Conservation (phyloP, 2,113 vertebrate genomes). For the Alethe castanea region DNA sequence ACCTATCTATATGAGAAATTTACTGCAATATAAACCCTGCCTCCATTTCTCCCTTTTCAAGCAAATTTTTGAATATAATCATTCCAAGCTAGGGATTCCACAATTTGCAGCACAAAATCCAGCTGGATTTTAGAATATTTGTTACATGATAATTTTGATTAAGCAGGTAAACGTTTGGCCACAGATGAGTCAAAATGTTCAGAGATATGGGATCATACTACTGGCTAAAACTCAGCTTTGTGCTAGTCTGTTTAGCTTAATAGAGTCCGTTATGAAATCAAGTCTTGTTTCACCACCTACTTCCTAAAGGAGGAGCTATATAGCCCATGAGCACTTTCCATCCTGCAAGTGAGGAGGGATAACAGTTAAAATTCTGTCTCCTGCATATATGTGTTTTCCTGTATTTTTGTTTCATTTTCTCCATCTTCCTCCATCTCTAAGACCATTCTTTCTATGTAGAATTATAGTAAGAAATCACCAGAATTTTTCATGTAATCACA, state of each 20-base stretch:
- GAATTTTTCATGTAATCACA: not conserved
- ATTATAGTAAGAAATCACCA: not conserved
- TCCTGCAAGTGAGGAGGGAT: not conserved
- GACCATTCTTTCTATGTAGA: not conserved
- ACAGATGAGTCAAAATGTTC: not conserved
- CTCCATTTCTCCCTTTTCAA: not conserved
- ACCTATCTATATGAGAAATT: not conserved
- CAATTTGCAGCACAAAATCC: not conserved
- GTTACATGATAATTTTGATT: not conserved
- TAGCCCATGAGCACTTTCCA: not conserved
- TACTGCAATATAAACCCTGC: not conserved
- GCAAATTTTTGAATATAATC: not conserved
- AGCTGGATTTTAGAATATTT: not conserved
- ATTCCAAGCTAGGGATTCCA: not conserved
- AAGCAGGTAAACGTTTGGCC: not conserved
- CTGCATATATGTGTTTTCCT: not conserved
- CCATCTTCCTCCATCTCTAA: not conserved
- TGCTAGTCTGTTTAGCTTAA: not conserved
- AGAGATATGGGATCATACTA: not conserved
- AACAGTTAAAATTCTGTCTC: not conserved
- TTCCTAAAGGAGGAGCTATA: not conserved
- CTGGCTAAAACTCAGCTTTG: not conserved
- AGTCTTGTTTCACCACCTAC: not conserved
- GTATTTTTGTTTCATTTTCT: not conserved
- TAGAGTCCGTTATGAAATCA: not conserved